Evolutionary conservation across 2,797 vertebrate genomes (phyloP), one percentile per base, ranked within the genome.

Genomic region (Alcedo quadribrachys): DNA sequence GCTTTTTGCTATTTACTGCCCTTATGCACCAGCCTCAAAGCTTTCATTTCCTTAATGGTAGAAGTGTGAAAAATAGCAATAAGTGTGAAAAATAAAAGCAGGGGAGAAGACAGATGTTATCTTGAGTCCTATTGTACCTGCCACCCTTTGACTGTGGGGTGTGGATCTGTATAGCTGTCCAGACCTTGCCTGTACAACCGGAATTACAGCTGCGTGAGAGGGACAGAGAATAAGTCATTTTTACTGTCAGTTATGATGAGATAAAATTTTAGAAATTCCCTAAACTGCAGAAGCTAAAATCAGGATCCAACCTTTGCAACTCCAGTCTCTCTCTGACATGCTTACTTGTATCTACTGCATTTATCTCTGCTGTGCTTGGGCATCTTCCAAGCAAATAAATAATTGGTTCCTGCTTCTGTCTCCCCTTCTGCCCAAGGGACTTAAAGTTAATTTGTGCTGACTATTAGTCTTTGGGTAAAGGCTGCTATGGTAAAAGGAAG

Each of bases 391-490:
- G 74, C 60, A 93, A 89, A 85, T 93, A 94, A 94, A 87, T 95
- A 96, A 96, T 92, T 83, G 78, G 70, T 91, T 95, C 60, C 80
- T 91, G 68, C 53, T 87, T 92, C 84, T 81, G 67, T 87, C 82
- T 94, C 65, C 74, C 71, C 75, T 92, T 81, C 66, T 92, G 88
- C 88, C 80, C 69, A 62, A 84, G 69, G 70, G 83, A 88, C 42
- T 57, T 75, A 20, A 82, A 95, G 89, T 86, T 91, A 95, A 94
- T 91, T 95, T 92, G 87, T 89, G 87, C 75, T 89, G 87, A 92
- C 88, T 94, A n/a, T 79, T 94, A 84, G 83, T 87, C 77, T 95
- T 90, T 76, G 40, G 20, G 28, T 43, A 79, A 48, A 86, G 50
- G 40, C 61, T 80, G 63, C 67, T 53, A 6, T 76, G 75, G 43